These are phyloP conservation scores for Cheilosia vernalis DNA, from an alignment of 2,888 invertebrate genomes.

Conservation along the genomic window DNA sequence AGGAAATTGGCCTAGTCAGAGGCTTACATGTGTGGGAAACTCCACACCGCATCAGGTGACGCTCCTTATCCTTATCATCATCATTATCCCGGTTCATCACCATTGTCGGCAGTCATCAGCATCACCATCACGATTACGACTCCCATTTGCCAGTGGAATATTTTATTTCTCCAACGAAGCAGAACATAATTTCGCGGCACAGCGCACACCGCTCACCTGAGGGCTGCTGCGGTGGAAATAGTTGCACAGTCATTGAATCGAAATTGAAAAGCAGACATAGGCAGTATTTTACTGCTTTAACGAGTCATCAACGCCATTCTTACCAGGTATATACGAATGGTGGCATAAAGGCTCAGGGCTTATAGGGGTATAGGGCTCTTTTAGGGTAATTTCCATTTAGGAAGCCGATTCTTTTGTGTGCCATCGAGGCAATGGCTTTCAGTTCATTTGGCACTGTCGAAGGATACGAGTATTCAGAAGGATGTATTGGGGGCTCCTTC, in stretches of 20 bases:
- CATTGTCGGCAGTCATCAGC: constrained; percentile 7
- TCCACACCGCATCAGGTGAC: constrained; percentile 30
- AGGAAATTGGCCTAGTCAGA: constrained; percentile 27
- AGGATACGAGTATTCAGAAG: constrained; percentile 36
- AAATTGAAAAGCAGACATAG: constrained; percentile 36
- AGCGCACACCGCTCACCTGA: constrained; percentile 20
- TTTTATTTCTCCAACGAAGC: constrained; percentile 41
- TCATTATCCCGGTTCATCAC: constrained; percentile 28
- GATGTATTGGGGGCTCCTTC: not conserved
- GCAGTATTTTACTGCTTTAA: constrained; percentile 36
- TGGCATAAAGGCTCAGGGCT: not conserved
- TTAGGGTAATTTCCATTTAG: constrained; percentile 21
- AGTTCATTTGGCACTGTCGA: constrained; percentile 45
- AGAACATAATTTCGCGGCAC: constrained; percentile 54
- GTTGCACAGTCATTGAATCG: constrained; percentile 55
- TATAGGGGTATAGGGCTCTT: not conserved
- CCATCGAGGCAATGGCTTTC: constrained; percentile 29
- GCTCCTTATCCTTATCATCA: constrained; percentile 21
- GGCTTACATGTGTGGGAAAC: constrained; percentile 38
- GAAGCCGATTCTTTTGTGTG: constrained; percentile 23
- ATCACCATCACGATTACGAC: constrained; percentile 1
- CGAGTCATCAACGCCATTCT: constrained; percentile 37
- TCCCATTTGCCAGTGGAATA: constrained; percentile 32
- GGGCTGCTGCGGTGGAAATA: constrained; percentile 3
- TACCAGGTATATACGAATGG: not conserved